These are phyloP conservation scores for Hypothenemus hampei DNA, from an alignment of 1,140 invertebrate genomes.

Conservation along the genomic window DNA sequence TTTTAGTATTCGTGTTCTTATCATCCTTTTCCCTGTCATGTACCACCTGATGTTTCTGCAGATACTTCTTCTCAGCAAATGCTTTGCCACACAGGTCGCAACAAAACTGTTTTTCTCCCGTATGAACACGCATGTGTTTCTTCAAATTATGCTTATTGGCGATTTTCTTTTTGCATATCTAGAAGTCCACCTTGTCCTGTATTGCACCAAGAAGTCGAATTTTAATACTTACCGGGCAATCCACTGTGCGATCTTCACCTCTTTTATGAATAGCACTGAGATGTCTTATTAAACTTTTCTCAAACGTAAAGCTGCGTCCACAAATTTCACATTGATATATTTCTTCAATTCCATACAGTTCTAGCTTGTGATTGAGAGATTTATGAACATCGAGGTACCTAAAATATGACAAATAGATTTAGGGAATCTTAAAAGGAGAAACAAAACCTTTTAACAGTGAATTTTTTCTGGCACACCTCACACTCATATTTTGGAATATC, in stretches of 20 bases:
- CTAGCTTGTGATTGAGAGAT: conserved; percentile 34
- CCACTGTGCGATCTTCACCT: conserved; percentile 29
- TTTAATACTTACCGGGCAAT: conserved; percentile 22
- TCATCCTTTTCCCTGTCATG: conserved; percentile 24
- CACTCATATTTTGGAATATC: conserved; percentile 43
- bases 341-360: conserved; percentile 32
- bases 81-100: conserved; percentile 68
- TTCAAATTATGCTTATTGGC: conserved; percentile 38
- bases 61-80: conserved; percentile 61
- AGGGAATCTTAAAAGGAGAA: no score
- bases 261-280: conserved; percentile 35
- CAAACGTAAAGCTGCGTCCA: conserved; percentile 35
- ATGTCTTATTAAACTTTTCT: conserved; percentile 34
- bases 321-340: conserved; percentile 33
- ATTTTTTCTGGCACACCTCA: conserved; percentile 47
- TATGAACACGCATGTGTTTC: conserved; percentile 63
- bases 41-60: conserved; percentile 24
- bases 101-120: conserved; percentile 74
- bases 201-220: not conserved
- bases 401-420: not conserved
- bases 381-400: conserved; percentile 43
- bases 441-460: conserved; percentile 41
- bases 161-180: conserved; percentile 36
- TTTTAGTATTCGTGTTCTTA: not conserved
- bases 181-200: not conserved